Evolutionary conservation across 2,797 vertebrate species (phyloP), one percentile per base, ranked within the genome.

Genomic region (Pangasius djambal): DNA sequence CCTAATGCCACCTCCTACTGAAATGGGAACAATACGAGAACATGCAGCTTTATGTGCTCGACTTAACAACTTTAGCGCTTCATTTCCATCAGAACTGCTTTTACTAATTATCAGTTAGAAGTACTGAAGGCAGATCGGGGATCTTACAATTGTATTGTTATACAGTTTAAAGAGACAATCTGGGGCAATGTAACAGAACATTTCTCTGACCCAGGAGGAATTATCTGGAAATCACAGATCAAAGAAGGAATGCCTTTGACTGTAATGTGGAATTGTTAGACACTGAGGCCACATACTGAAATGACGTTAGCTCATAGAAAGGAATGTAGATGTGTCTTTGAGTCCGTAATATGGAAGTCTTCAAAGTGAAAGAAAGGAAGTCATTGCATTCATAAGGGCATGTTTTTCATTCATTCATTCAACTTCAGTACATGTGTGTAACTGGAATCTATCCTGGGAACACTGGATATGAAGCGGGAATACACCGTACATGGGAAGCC

Each of bases 221-320:
- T 22, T 22, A 34, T 69, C 18, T 70, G 48, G 65, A 70, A 85
- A 70, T 85, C 28, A 12, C n/a, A 70, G 44, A 69, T 85, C n/a
- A 85, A 70, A 85, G 83, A 69, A 22, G 31, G 4, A 70, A 52
- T 70, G 82, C 28, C 22, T 83, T 44, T 83, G 25, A 65, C 25
- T 61, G 31, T 28, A 61, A 82, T 85, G 75, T 72, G 9, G 69
- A 37, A 37, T 44, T 90, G 82, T 88, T 61, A 50, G 67, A 63
- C 22, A 25, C 34, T 40, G 57, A 63, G 57, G 37, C 12, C 22
- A 63, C 0, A 65, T 9, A 65, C 12, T 40, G 28, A n/a, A 48
- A 50, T 78, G 6, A 69, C 67, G 34, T 69, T 69, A 72, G 18
- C 31, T 65, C 12, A 34, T 18, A 70, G 16, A 6, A 70, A 31